phyloP scores from a whole-genome alignment of 2,888 invertebrate species.

The Amiota mariae region DNA sequence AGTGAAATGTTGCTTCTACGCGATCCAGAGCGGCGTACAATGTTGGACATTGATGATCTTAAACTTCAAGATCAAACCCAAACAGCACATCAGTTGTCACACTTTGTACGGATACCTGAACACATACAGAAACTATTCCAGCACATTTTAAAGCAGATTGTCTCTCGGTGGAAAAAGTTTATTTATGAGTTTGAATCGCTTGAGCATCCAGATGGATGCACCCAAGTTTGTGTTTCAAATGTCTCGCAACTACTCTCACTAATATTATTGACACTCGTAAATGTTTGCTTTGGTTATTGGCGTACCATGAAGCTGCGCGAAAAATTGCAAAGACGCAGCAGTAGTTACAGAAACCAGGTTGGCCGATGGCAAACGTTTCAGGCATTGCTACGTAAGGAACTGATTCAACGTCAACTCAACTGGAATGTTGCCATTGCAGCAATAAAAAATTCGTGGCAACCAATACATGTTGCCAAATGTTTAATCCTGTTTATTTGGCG shows the following conservation, averaged over 20 bases:
- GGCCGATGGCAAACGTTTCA: slow-evolving; percentile 52
- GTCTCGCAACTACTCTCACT: slow-evolving; percentile 76
- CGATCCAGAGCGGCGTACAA: slow-evolving; percentile 53
- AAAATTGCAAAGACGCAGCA: slow-evolving; percentile 50
- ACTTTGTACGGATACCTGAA: slow-evolving; percentile 77
- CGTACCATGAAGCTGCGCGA: slow-evolving; percentile 67
- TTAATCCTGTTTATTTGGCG: slow-evolving; percentile 70
- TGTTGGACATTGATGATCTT: slow-evolving; percentile 52
- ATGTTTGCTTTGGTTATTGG: slow-evolving; percentile 78
- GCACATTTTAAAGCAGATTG: slow-evolving; percentile 80
- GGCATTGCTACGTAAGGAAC: slow-evolving; percentile 71
- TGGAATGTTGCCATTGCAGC: slow-evolving; percentile 73
- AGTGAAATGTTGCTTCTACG: slow-evolving; percentile 83
- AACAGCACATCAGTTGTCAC: slow-evolving; percentile 70
- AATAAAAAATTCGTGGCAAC: slow-evolving; percentile 72
- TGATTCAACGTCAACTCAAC: slow-evolving; percentile 64
- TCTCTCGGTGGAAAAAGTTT: slow-evolving; percentile 87
- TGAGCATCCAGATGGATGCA: slow-evolving; percentile 77
- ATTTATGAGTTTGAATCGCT: slow-evolving; percentile 85
- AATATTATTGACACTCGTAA: slow-evolving; percentile 78
- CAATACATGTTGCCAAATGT: slow-evolving; percentile 70
- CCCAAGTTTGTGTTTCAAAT: slow-evolving; percentile 54
- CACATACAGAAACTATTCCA: slow-evolving; percentile 80
- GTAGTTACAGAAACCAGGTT: slow-evolving; percentile 43
- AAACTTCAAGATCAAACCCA: neutral